Conservation (phyloP, 2,888 invertebrate genomes). For the Torymus texanus region DNA sequence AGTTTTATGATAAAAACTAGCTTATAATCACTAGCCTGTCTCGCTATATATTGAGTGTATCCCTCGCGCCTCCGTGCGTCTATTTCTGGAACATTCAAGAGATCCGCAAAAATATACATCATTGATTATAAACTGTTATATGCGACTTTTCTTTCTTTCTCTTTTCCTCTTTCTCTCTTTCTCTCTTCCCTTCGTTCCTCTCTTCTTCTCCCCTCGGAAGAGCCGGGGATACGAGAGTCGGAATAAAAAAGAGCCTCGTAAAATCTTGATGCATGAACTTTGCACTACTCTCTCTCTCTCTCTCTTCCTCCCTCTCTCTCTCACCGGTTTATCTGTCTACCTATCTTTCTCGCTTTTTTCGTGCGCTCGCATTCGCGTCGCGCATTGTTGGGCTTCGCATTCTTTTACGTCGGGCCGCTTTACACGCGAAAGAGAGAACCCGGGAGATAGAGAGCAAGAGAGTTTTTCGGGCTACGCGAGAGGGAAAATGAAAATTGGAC, state of each 20-base stretch:
- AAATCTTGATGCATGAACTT: conserved; percentile 52
- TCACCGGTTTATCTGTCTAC: neutral
- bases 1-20: neutral
- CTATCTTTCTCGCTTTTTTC: neutral
- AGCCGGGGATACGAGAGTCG: conserved; percentile 35
- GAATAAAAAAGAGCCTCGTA: conserved; percentile 51
- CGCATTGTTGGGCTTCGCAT: too few relatives aligned
- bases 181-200: neutral
- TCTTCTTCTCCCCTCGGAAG: conserved; percentile 7
- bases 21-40: neutral
- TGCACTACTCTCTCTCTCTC: neutral
- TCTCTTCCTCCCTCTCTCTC: neutral
- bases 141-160: neutral
- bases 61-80: neutral
- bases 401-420: too few relatives aligned
- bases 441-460: neutral
- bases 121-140: conserved; percentile 61
- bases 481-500: conserved; percentile 20
- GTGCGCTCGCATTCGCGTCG: neutral
- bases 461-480: neutral
- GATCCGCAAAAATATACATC: conserved; percentile 57
- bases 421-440: too few relatives aligned
- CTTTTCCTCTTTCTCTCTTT: neutral
- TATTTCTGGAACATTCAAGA: conserved; percentile 56
- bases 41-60: neutral